Evolutionary conservation across 92 coral and sea anemone species (phyloP).

Genomic region (Phenganax stokvisi): DNA sequence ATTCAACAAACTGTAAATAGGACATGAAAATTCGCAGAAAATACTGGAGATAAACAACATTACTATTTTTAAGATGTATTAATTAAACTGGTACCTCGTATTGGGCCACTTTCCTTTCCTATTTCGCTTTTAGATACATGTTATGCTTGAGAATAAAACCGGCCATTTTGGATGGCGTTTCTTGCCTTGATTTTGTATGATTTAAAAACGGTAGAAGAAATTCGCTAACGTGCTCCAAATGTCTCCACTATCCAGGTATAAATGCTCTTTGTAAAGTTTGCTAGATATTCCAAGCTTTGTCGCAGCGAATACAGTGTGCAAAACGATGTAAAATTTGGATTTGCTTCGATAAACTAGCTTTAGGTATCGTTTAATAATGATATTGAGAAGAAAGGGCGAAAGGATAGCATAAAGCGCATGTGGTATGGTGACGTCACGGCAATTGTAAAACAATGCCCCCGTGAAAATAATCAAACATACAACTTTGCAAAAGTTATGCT

Average conservation of each 20-base stretch:
- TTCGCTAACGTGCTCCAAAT: slow-evolving; percentile 97
- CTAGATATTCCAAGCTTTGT: slow-evolving; percentile 32
- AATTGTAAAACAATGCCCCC: slow-evolving; percentile 99
- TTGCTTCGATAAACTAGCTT: slow-evolving; percentile 83
- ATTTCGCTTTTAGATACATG: slow-evolving; percentile 22
- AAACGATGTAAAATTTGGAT: slow-evolving; percentile 68
- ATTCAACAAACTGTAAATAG: slow-evolving; percentile 28
- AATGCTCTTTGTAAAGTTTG: slow-evolving; percentile 28
- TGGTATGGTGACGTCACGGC: slow-evolving; percentile 99
- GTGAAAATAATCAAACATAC: slow-evolving; percentile 30
- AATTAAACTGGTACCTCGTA: slow-evolving; percentile 28
- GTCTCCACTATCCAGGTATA: slow-evolving; percentile 90
- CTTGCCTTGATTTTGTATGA: slow-evolving; percentile 81
- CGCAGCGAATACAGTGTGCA: slow-evolving; percentile 60
- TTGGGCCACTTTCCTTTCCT: slow-evolving; percentile 1
- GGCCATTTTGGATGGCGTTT: slow-evolving; percentile 99
- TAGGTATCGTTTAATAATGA: slow-evolving; percentile 99
- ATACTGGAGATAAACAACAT: slow-evolving; percentile 35
- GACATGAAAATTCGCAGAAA: slow-evolving; percentile 25
- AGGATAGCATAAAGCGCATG: slow-evolving; percentile 99
- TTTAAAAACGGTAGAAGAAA: slow-evolving; percentile 84
- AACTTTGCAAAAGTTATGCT: slow-evolving; percentile 14
- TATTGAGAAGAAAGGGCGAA: slow-evolving; percentile 99
- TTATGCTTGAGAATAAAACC: slow-evolving; percentile 74
- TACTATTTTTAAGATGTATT: slow-evolving; percentile 29